Conservation (phyloP, 2,797 vertebrate genomes). For the Lycodopsis pacificus region DNA sequence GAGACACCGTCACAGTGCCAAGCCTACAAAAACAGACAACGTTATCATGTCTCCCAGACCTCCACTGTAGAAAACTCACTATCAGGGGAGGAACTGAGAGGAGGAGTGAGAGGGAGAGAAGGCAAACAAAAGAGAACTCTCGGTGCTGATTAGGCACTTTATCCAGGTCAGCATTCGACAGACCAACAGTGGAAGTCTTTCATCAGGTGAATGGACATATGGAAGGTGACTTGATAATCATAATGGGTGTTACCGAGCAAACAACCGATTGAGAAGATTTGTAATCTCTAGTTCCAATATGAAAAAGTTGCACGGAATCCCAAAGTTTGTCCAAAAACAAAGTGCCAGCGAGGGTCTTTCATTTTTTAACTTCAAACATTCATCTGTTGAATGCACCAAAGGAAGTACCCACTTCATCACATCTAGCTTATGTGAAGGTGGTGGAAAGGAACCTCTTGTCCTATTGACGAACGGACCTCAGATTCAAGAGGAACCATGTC, state of each 20-base stretch:
- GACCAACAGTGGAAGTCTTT: slow-evolving; percentile 50
- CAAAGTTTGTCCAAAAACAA: background rate
- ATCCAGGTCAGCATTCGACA: slow-evolving; percentile 57
- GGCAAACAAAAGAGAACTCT: slow-evolving; percentile 42
- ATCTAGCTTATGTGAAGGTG: background rate
- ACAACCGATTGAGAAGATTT: background rate
- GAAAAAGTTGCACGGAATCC: background rate
- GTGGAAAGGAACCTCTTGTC: background rate
- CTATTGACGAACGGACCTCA: background rate
- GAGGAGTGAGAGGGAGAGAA: slow-evolving; percentile 13
- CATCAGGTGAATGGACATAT: slow-evolving; percentile 25
- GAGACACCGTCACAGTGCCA: background rate
- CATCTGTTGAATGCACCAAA: background rate
- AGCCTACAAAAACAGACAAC: slow-evolving; percentile 29
- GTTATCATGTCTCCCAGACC: slow-evolving; percentile 45
- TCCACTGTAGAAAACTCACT: slow-evolving; percentile 21
- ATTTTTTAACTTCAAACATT: background rate
- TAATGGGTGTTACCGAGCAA: background rate
- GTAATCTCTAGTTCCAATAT: background rate
- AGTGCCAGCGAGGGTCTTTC: background rate
- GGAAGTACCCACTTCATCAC: background rate
- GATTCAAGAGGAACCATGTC: background rate
- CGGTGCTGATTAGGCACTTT: slow-evolving; percentile 52
- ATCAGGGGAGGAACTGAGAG: slow-evolving; percentile 37
- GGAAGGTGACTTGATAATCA: slow-evolving; percentile 30